Evolutionary conservation across 2,888 invertebrate species (phyloP), one percentile per base, ranked within the genome.

Genomic region (Catonia carolina): DNA sequence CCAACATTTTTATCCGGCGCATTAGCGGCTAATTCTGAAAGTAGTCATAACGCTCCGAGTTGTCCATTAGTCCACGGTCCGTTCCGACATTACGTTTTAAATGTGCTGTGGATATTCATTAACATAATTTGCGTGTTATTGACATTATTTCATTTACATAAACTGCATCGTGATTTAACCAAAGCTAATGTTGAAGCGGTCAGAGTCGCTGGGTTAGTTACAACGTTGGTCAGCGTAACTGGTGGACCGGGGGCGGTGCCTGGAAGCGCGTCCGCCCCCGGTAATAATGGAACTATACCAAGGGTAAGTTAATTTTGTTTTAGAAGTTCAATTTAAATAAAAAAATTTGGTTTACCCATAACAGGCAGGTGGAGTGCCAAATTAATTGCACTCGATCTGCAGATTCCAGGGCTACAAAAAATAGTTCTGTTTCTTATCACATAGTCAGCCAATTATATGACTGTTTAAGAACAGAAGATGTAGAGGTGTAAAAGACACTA

Each of bases 21-120:
- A 41, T 74, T 89, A 62, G 89, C 89, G 10, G 88, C 88, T 58
- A 88, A 88, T 68, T 84, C 86, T 4, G 86, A 86, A 60, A 81
- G 82, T 60, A 80, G 82, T 14, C 85, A 86, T 66, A 85, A 87
- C 66, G 82, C 88, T 1, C 89, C 90, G 10, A 85, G 86, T 54
- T 93, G 93, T 69, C 89, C 91, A 2, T 77, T 92, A 65, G 86
- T 89, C 51, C 85, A 91, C 71, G 91, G 91, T 22, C 89, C 91
- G 57, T 86, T 89, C 67, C 79, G 91, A 62, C 91, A 92, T 77
- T 91, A 92, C 74, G 89, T 93, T 60, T 83, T 93, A 64, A 92
- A 92, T 74, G 86, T 89, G 53, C 78, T 93, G 37, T 93, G 92
- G 93, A 90, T 92, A 66, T 81, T 86, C 63, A 88, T 92, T 67